These are phyloP conservation scores for Chrysemys picta DNA, from an alignment of 2,113 vertebrate genomes.

Conservation along the genomic window DNA sequence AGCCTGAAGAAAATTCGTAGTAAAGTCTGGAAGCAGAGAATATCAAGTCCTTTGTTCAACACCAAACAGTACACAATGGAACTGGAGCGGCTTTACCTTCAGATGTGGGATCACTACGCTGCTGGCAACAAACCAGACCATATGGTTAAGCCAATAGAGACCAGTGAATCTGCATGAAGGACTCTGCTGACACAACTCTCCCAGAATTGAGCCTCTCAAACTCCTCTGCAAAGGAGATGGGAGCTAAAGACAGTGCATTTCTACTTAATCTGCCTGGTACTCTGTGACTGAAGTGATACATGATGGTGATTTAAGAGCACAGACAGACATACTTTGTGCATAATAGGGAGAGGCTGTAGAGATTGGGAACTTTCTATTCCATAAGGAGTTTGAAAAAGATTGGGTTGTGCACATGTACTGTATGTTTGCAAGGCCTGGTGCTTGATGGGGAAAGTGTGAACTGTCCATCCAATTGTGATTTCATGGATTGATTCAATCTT, in stretches of 20 bases:
- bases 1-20: constrained; percentile 96
- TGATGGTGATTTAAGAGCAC: constrained; percentile 76
- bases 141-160: constrained; percentile 89
- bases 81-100: constrained; percentile 94
- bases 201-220: constrained; percentile 69
- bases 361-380: constrained; percentile 72
- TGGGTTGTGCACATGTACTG: constrained; percentile 62
- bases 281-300: constrained; percentile 76
- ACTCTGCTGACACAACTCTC: background rate
- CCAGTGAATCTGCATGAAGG: constrained; percentile 88
- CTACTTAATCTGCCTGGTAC: constrained; percentile 77
- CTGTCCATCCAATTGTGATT: constrained; percentile 69
- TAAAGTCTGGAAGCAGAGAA: constrained; percentile 97
- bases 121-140: constrained; percentile 93
- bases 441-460: constrained; percentile 61
- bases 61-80: constrained; percentile 97
- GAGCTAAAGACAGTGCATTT: constrained; percentile 74
- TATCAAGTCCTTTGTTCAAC: constrained; percentile 98
- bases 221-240: constrained; percentile 70
- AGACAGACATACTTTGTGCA: constrained; percentile 76
- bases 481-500: constrained; percentile 73
- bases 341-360: constrained; percentile 77
- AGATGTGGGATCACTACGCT: constrained; percentile 97
- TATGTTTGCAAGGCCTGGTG: constrained; percentile 63
- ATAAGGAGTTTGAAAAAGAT: constrained; percentile 72